These are phyloP conservation scores for Caenorhabditis sp. DNA, from an alignment of 2,888 invertebrate genomes.

Conservation along the genomic window DNA sequence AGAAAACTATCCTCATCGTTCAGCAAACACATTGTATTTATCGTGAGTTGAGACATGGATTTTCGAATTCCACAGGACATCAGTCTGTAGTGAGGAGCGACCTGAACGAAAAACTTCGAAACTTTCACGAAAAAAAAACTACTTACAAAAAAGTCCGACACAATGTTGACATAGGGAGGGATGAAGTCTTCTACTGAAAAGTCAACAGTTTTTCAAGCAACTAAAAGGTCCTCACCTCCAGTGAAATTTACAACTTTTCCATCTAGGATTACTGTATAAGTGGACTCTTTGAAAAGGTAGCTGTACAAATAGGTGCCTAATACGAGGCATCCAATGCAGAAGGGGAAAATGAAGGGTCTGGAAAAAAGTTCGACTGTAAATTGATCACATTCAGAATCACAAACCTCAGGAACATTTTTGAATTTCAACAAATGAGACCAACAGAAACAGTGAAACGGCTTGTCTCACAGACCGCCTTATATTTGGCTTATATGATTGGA, in stretches of 20 bases:
- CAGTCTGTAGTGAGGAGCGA: slow-evolving; percentile 34
- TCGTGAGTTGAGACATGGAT: slow-evolving; percentile 38
- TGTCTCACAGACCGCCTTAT: slow-evolving; percentile 9
- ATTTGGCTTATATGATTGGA: neutral
- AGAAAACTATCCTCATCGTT: slow-evolving; percentile 39
- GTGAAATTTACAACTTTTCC: slow-evolving; percentile 40
- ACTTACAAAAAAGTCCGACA: slow-evolving; percentile 52
- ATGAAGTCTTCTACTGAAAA: slow-evolving; percentile 56
- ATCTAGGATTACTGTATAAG: slow-evolving; percentile 31
- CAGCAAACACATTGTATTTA: slow-evolving; percentile 50
- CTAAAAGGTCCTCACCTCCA: slow-evolving; percentile 32
- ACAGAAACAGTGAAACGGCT: neutral
- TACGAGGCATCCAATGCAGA: neutral
- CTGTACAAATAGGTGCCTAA: slow-evolving; percentile 41
- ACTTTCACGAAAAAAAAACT: neutral
- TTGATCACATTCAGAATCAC: neutral
- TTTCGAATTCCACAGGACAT: slow-evolving; percentile 57
- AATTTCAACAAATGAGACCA: neutral
- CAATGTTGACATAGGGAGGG: slow-evolving; percentile 57
- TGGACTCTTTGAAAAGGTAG: slow-evolving; percentile 31
- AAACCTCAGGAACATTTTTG: slow-evolving; percentile 10
- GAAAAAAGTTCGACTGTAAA: neutral
- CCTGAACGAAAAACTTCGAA: slow-evolving; percentile 4
- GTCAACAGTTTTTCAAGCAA: neutral
- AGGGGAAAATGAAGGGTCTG: slow-evolving; percentile 22